Conservation (phyloP, 2,113 vertebrate genomes). For the Ceyx margarethae region DNA sequence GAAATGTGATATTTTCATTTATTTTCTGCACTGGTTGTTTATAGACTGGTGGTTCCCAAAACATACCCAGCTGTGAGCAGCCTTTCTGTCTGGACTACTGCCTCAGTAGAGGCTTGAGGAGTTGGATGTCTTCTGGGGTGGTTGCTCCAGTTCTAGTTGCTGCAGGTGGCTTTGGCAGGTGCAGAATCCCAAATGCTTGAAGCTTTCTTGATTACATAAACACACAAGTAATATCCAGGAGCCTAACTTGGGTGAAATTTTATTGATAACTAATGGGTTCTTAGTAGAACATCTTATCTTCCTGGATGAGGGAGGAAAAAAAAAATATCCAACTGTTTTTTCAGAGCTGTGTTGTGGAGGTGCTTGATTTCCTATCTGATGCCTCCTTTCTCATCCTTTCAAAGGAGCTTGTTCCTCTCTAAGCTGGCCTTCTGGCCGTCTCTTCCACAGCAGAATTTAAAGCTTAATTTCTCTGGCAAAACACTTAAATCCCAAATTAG, state of each 20-base stretch:
- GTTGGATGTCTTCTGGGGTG: background rate
- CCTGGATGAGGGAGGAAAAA: background rate
- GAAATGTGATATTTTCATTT: background rate
- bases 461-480: background rate
- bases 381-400: background rate
- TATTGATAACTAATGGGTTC: background rate
- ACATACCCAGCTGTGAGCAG: background rate
- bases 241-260: background rate
- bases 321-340: background rate
- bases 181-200: background rate
- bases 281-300: background rate
- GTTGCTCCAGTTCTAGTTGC: background rate
- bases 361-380: background rate
- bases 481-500: background rate
- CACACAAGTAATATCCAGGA: background rate
- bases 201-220: background rate
- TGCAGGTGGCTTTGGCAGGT: background rate
- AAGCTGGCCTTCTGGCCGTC: background rate
- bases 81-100: background rate
- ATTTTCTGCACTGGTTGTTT: background rate
- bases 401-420: background rate
- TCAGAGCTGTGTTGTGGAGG: background rate
- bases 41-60: background rate
- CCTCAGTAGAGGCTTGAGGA: background rate
- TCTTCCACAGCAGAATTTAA: background rate